These are phyloP conservation scores for Ernsta delagoae DNA, from an alignment of 2,888 invertebrate species.

Conservation along the genomic window DNA sequence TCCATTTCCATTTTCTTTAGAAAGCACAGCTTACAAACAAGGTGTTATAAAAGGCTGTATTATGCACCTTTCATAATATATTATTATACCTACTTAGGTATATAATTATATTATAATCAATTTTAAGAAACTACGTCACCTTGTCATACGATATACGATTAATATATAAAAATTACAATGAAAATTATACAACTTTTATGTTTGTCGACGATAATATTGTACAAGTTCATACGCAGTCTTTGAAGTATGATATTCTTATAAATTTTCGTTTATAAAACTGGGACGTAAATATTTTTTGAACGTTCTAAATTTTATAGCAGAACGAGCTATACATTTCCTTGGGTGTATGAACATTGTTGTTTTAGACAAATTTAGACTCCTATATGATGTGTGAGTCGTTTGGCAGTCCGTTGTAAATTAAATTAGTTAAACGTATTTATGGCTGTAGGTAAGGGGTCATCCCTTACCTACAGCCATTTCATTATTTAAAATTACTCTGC, in stretches of 20 bases:
- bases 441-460: no score
- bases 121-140: no score
- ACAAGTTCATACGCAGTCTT: not conserved
- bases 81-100: not conserved
- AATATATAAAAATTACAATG: not conserved
- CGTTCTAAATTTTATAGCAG: constrained; percentile 5
- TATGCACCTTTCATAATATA: no score
- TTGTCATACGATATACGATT: no score
- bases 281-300: not conserved
- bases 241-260: not conserved
- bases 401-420: not conserved
- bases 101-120: no score
- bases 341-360: not conserved
- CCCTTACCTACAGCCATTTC: no score
- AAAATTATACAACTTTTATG: no score
- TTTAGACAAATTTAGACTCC: not conserved
- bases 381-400: constrained; percentile 1
- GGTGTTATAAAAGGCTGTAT: no score
- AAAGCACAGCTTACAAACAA: no score
- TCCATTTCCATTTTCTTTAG: no score
- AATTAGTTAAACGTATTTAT: no score
- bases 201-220: not conserved
- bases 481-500: no score
- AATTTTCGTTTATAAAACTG: constrained; percentile 2
- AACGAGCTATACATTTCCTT: not conserved